These are phyloP conservation scores for Drosophila helvetica DNA, from an alignment of 2,888 invertebrate species.

Conservation along the genomic window DNA sequence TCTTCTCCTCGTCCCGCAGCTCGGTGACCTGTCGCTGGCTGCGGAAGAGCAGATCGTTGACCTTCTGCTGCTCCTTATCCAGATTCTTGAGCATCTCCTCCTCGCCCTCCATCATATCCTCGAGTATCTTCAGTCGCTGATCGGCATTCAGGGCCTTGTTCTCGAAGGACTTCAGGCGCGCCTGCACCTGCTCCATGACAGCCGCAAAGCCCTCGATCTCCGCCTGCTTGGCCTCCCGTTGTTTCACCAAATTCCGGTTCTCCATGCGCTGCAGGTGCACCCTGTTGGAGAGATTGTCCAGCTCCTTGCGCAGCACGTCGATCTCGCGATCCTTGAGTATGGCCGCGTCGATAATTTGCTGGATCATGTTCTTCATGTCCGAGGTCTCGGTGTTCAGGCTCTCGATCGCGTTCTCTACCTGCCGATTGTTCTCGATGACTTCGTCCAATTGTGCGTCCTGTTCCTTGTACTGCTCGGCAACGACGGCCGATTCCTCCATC, in stretches of 20 bases:
- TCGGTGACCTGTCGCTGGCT: slow-evolving; percentile 79
- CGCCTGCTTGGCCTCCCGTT: slow-evolving; percentile 52
- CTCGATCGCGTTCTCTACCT: slow-evolving; percentile 83
- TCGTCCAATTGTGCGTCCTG: slow-evolving; percentile 85
- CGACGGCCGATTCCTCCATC: slow-evolving; percentile 77
- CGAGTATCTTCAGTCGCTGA: slow-evolving; percentile 81
- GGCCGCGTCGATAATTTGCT: slow-evolving; percentile 80
- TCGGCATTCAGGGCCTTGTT: slow-evolving; percentile 79
- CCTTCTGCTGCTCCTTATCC: slow-evolving; percentile 74
- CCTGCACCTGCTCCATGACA: slow-evolving; percentile 61
- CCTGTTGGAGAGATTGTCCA: slow-evolving; percentile 78
- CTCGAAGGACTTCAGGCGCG: slow-evolving; percentile 69
- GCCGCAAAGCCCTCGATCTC: slow-evolving; percentile 63
- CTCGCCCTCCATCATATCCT: slow-evolving; percentile 82
- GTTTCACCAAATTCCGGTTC: slow-evolving; percentile 73
- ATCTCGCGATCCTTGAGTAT: slow-evolving; percentile 83
- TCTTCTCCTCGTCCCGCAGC: slow-evolving; percentile 75
- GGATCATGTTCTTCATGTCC: slow-evolving; percentile 79
- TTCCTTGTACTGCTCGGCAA: slow-evolving; percentile 83
- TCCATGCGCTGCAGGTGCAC: slow-evolving; percentile 80
- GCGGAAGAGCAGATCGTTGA: slow-evolving; percentile 80
- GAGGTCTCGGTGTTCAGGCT: slow-evolving; percentile 83
- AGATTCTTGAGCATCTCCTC: slow-evolving; percentile 70
- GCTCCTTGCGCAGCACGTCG: slow-evolving; percentile 76
- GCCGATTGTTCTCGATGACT: slow-evolving; percentile 85